Evolutionary conservation across 2,888 invertebrate genomes (phyloP), one percentile per base, ranked within the genome.

Genomic region (Apamea sordens): DNA sequence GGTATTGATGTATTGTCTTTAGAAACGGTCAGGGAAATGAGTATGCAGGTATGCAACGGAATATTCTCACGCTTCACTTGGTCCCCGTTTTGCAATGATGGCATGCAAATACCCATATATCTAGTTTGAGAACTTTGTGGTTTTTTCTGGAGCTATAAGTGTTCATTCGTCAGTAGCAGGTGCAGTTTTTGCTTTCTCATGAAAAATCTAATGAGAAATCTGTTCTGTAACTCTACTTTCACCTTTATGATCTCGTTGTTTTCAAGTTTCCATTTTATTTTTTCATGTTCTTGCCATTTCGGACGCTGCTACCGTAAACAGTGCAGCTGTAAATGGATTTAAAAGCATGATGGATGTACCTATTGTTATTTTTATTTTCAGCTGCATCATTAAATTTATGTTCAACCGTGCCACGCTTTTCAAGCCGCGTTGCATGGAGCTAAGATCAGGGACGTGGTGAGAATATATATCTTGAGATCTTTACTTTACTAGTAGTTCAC

Each of bases 31-130:
- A 76, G 63, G 24, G 73, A 59, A 80, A 36, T 67, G 21, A 65
- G 41, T 72, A 69, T 61, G 68, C 67, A 77, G 11, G 69, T 73
- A 77, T 79, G 83, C 36, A 67, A 70, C 65, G 79, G 76, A 75
- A 80, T 77, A 83, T 77, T 83, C 73, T 61, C 75, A 76, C 76
- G 85, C 79, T 79, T 85, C 75, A 82, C 64, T 79, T 73, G 68
- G 28, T 61, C 10, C 63, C 74, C 47, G 69, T 81, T 83, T 72
- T 69, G 70, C 71, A 84, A 79, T 70, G 44, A 63, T 64, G 63
- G 21, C 63, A 84, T 81, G 71, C 65, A 73, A 76, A 79, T 79
- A 67, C 21, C 21, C 1, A 41, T 50, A 32, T 47, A 78, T 77
- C 18, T 63, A 15, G 59, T 69, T 82, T 83, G 44, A 67, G 56